Conservation (phyloP, 2,888 invertebrate species). For the Glyphotaelius pellucidus region DNA sequence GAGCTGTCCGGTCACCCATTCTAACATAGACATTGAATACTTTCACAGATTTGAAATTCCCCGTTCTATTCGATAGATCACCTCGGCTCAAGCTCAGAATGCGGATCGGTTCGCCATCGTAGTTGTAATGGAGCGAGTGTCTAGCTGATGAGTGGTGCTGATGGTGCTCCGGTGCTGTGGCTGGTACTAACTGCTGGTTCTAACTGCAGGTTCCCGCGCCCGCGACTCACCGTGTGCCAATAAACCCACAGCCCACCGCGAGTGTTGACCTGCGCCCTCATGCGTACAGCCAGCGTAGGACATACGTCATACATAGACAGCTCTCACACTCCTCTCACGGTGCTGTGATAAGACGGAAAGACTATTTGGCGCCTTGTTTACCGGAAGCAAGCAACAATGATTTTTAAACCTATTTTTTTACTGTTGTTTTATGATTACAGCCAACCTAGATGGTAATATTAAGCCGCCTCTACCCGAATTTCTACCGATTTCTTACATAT, state of each 20-base stretch:
- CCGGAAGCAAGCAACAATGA: too few species aligned
- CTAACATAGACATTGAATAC: not conserved
- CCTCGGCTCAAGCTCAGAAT: not conserved
- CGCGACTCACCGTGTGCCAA: constrained; percentile 9
- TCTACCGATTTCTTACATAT: too few species aligned
- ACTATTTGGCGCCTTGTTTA: not conserved
- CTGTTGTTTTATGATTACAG: not conserved
- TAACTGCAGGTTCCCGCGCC: not conserved
- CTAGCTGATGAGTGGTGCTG: too few species aligned
- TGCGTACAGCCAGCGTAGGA: constrained; percentile 24
- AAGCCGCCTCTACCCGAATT: too few species aligned
- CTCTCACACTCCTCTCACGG: not conserved
- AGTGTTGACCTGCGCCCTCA: constrained; percentile 45
- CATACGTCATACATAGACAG: not conserved
- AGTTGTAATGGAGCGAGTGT: not conserved
- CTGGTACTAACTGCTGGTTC: not conserved
- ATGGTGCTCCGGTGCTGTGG: too few species aligned
- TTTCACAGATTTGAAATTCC: not conserved
- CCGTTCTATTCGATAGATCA: not conserved
- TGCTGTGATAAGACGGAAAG: not conserved
- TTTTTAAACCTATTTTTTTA: not conserved
- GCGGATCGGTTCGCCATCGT: not conserved
- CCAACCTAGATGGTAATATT: too few species aligned
- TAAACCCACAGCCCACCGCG: constrained; percentile 32
- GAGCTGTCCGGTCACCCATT: too few species aligned